These are phyloP conservation scores for Rhodophaea formosa DNA, from an alignment of 2,888 invertebrate species.

Conservation along the genomic window DNA sequence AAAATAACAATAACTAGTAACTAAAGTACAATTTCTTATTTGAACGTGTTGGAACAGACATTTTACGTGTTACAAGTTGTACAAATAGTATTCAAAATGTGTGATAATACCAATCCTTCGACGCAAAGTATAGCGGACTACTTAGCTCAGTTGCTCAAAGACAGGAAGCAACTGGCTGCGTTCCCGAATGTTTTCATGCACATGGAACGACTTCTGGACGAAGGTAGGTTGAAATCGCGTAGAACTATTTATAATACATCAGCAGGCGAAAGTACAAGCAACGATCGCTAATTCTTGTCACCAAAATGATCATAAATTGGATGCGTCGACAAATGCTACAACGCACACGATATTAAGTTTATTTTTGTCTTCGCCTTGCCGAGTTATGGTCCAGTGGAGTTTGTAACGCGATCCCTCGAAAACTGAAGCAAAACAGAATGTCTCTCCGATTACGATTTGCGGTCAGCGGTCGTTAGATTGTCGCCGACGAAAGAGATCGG, in stretches of 20 bases:
- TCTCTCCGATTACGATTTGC: slow-evolving; percentile 63
- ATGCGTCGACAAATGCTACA: slow-evolving; percentile 77
- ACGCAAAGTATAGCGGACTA: slow-evolving; percentile 99
- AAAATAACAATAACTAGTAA: slow-evolving; percentile 76
- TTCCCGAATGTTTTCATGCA: slow-evolving; percentile 99
- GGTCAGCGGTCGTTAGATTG: slow-evolving; percentile 72
- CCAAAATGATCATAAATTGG: slow-evolving; percentile 69
- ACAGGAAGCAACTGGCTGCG: slow-evolving; percentile 99
- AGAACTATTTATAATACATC: slow-evolving; percentile 53
- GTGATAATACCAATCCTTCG: slow-evolving; percentile 84
- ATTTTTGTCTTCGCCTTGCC: slow-evolving; percentile 79
- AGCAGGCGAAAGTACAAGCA: slow-evolving; percentile 41
- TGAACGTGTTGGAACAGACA: slow-evolving; percentile 68
- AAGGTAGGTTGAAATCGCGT: slow-evolving; percentile 87
- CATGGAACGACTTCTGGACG: slow-evolving; percentile 98
- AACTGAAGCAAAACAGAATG: slow-evolving; percentile 73
- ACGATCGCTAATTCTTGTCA: slow-evolving; percentile 64
- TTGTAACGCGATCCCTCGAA: slow-evolving; percentile 78
- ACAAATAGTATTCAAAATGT: slow-evolving; percentile 74
- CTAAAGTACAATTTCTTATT: slow-evolving; percentile 73
- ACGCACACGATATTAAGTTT: slow-evolving; percentile 80
- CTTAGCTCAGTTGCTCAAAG: slow-evolving; percentile 99
- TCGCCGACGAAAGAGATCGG: slow-evolving; percentile 67
- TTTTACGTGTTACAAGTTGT: slow-evolving; percentile 72
- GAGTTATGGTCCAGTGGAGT: slow-evolving; percentile 79